Conservation (phyloP, 2,797 vertebrate species). For the Perodicticus potto region DNA sequence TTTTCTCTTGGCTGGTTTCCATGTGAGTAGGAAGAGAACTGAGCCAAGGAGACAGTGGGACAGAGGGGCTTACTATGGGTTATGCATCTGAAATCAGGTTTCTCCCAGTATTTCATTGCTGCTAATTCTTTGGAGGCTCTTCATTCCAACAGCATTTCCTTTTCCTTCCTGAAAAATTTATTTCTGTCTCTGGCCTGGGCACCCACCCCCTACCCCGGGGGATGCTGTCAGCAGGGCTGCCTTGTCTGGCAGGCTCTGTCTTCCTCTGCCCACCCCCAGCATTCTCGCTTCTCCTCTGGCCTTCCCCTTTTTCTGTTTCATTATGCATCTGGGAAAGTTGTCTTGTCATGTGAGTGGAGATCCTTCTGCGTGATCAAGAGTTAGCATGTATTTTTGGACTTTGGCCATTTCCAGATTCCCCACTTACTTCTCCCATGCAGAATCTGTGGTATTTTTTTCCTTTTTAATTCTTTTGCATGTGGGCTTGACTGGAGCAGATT, state of each 20-base stretch:
- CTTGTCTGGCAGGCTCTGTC: not conserved
- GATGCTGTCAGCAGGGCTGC: not conserved
- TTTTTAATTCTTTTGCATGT: not conserved
- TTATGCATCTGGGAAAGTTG: not conserved
- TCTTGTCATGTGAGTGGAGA: not conserved
- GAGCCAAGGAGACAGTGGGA: not conserved
- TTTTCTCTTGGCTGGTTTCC: constrained; percentile 59
- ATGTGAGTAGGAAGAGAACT: not conserved
- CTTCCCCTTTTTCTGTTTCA: constrained; percentile 20
- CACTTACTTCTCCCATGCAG: not conserved
- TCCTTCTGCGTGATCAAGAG: not conserved
- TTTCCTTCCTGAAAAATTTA: constrained; percentile 85
- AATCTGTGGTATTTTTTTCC: not conserved
- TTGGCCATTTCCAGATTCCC: not conserved
- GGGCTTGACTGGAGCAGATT: not conserved
- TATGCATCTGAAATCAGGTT: constrained; percentile 20
- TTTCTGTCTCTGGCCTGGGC: constrained; percentile 82
- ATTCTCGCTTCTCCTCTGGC: not conserved
- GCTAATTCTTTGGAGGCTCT: constrained; percentile 57
- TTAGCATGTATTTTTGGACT: not conserved
- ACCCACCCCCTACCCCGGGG: constrained; percentile 48
- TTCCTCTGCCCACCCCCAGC: not conserved
- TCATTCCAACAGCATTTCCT: constrained; percentile 81
- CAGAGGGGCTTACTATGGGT: constrained; percentile 18
- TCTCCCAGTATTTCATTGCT: constrained; percentile 69